Evolutionary conservation across 2,797 vertebrate species (phyloP), one percentile per base, ranked within the genome.

Genomic region (Neosalanx taihuensis): DNA sequence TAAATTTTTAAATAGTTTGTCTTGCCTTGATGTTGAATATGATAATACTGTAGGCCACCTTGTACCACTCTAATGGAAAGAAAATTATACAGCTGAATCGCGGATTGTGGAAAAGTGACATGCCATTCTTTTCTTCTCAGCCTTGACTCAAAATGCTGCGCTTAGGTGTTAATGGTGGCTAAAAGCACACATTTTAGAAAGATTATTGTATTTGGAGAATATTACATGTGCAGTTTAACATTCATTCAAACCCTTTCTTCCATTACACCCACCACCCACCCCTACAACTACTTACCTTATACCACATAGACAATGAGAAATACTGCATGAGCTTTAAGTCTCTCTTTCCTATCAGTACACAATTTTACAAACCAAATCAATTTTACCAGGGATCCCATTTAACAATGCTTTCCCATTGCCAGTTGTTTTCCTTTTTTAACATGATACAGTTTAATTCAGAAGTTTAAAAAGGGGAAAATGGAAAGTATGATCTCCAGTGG

Each of bases 71-170:
- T 88, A 89, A 88, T 89, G 85, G 81, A 86, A 75, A 72, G 82
- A 76, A 89, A 85, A 89, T 89, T 80, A 88, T 87, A 88, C 70
- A 80, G 81, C 81, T 77, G 75, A 85, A 83, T 69, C 77, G 76
- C 9, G 15, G 75, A 84, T 78, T 76, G 74, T 75, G 46, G 59
- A 67, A 74, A 79, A 83, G 69, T 87, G 83, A 81, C 88, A 81
- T 64, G 64, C 79, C 82, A 61, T 83, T 86, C 75, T 72, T 75
- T 77, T 58, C 31, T 71, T 79, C 59, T 63, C 74, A 67, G 79
- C 66, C 68, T 79, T 78, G 67, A 77, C 71, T 83, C 63, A 60
- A 76, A 72, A 18, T 73, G 72, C 26, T 76, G 70, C 49, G 63
- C 83, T 85, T 85, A 71, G 65, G 70, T 75, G 67, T 84, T 80